Base-by-base conservation (phyloP, 2,888 invertebrate species). In the Amphipyra berbera region DNA sequence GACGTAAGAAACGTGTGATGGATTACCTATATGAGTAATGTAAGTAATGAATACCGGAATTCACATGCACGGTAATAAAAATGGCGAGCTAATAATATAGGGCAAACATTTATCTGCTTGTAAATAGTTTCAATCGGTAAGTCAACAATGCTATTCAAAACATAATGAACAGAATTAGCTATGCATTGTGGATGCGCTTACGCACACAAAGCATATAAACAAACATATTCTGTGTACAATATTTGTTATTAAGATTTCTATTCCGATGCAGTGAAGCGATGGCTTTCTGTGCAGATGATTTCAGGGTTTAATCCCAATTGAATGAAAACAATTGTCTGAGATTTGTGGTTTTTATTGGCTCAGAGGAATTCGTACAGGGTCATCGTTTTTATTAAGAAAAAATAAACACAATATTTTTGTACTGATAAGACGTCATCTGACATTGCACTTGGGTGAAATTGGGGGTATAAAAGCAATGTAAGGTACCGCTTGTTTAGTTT, bases 81-180 rank as follows among this genome's bases (percentile, higher is more conserved):
- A 41, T 14, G 13, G 14, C 8, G 14, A 50, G 38, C n/a, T 62
- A 52, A 41, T 61, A 69, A 45, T 61, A 41, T 8, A 30, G 14
- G 7, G 13, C 14, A 27, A 42, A 70, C 33, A 70, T 21, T 44
- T 42, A 53, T 45, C 35, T 14, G 30, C 1, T 6, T 9, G 15
- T 30, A 55, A 55, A 57, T 48, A 6, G 50, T 47, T 63, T 48
- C 1, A 38, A 14, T 38, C 7, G 37, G 8, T 64, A 47, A 41
- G 46, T 68, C 56, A 71, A 64, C 27, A 46, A 62, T 63, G 35
- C 35, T 35, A 33, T 38, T 54, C 14, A 44, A 46, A 54, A 54
- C 49, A 35, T 55, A 33, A 13, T 50, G 14, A 54, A 41, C 10
- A 44, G 44, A 33, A 62, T 40, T 21, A 50, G 37, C 40, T 63